Base-by-base conservation (phyloP, 1,140 invertebrate species). In the Drosophila eugracilis region DNA sequence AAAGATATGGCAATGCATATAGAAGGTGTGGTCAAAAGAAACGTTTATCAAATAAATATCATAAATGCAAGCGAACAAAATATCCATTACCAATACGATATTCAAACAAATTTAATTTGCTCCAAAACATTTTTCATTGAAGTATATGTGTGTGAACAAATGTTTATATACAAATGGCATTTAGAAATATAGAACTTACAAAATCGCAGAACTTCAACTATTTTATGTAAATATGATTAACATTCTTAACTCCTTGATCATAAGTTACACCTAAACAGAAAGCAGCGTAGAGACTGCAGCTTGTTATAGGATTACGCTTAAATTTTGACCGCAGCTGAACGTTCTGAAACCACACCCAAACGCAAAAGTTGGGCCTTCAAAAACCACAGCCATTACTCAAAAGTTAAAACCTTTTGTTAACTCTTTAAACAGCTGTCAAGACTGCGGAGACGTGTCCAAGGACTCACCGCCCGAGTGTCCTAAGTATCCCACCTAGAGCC, bases 401-500 rank as follows among this genome's bases (percentile, higher is more conserved):
- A 75, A 75, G 66, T 42, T 62, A 70, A 88, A 58, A 48, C 14
- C 30, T 63, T 19, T 83, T 77, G 71, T 70, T 52, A 88, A 88
- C 83, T 88, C 84, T 88, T 88, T 88, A 66, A 88, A 88, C 83
- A 88, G 83, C 86, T 91, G 74, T 70, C 80, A 55, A 57, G 81
- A 44, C 84, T 91, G 60, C 72, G 89, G 69, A 91, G 71, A 76
- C 89, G 89, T 88, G 89, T 91, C 77, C 89, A 89, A 78, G 89
- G 89, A 88, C 89, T 91, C 63, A 88, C 72, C 24, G 88, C 88
- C 70, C 69, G 85, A 58, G 37, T 88, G 63, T 83, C 75, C 54
- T 81, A 88, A 78, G 39, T 52, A 45, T 21, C 47, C 57, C 36
- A 63, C 14, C 24, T 28, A 42, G 39, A 45, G 42, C n/a, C n/a